These are phyloP conservation scores for Leuctra nigra DNA, from an alignment of 2,888 invertebrate species.

Conservation along the genomic window DNA sequence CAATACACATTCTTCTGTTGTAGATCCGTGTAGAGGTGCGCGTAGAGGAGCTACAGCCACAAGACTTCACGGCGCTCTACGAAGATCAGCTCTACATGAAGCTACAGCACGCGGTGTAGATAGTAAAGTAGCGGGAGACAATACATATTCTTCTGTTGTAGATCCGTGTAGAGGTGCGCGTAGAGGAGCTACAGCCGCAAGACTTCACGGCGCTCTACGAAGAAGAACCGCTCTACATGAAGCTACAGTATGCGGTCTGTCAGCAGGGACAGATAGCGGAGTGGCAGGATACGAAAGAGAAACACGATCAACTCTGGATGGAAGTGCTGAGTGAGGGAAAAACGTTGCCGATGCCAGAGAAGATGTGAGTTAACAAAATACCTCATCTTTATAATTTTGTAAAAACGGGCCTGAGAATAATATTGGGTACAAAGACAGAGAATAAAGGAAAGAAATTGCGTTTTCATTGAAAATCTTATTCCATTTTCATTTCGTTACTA, in stretches of 20 bases:
- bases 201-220: constrained; percentile 40
- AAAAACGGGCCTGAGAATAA: too few species aligned
- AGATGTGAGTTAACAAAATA: constrained; percentile 30
- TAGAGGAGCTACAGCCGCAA: constrained; percentile 36
- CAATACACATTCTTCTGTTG: too few species aligned
- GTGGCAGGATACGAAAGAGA: constrained; percentile 41
- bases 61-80: constrained; percentile 38
- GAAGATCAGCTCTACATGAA: constrained; percentile 42
- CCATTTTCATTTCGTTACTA: too few species aligned
- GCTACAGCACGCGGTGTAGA: constrained; percentile 43
- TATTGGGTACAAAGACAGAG: too few species aligned
- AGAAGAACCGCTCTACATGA: constrained; percentile 41
- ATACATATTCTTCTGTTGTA: constrained; percentile 31
- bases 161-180: constrained; percentile 43
- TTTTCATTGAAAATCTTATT: too few species aligned
- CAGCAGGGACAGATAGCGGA: constrained; percentile 40
- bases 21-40: constrained; percentile 44
- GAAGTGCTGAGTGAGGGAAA: constrained; percentile 33
- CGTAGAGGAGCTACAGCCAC: constrained; percentile 36
- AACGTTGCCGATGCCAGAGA: constrained; percentile 41
- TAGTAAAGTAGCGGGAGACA: too few species aligned
- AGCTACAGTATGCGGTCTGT: constrained; percentile 44
- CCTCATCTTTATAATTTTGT: too few species aligned
- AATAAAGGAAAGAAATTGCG: too few species aligned
- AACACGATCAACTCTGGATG: constrained; percentile 40